A percentile compares a stretch with the other conserved stretches of the same genome.
Evolutionary conservation across 2,888 invertebrate genomes (phyloP).

Genomic region (Eueremaeus valkanovi): DNA sequence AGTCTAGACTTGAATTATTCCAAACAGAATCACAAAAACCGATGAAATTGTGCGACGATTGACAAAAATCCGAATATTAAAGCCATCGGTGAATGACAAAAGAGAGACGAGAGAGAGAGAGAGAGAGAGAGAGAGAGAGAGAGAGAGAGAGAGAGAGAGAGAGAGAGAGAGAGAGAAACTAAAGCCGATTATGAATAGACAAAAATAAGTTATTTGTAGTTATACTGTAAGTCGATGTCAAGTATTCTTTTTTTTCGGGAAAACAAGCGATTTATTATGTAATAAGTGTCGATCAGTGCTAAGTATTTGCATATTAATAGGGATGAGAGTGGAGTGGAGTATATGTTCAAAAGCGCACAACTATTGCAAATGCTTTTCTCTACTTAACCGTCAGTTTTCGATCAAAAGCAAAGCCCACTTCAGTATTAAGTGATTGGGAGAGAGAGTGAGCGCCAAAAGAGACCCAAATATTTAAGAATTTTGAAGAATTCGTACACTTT

Average conservation of each 20-base stretch:
- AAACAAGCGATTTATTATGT: constrained; percentile 11
- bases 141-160: too few species aligned
- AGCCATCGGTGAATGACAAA: too few species aligned
- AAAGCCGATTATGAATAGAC: not conserved
- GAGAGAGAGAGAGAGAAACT: not conserved
- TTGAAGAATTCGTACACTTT: not conserved
- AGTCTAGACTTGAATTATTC: constrained; percentile 3
- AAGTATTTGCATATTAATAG: constrained; percentile 23
- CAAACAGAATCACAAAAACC: not conserved
- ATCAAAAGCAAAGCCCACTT: not conserved
- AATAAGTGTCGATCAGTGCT: constrained; percentile 18
- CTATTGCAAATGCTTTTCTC: not conserved
- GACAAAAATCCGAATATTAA: not conserved
- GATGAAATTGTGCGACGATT: not conserved
- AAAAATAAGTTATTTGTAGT: too few species aligned
- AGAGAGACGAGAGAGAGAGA: not conserved
- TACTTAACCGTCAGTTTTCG: not conserved
- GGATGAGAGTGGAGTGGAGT: not conserved
- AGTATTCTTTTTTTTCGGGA: not conserved
- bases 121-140: not conserved
- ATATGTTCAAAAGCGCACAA: not conserved
- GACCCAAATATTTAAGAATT: not conserved
- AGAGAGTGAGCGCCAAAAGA: not conserved
- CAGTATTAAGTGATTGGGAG: not conserved
- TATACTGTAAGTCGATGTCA: not conserved